Evolutionary conservation across 1,140 invertebrate species (phyloP), one percentile per base, ranked within the genome.

Genomic region (Leptonema lineaticorne): DNA sequence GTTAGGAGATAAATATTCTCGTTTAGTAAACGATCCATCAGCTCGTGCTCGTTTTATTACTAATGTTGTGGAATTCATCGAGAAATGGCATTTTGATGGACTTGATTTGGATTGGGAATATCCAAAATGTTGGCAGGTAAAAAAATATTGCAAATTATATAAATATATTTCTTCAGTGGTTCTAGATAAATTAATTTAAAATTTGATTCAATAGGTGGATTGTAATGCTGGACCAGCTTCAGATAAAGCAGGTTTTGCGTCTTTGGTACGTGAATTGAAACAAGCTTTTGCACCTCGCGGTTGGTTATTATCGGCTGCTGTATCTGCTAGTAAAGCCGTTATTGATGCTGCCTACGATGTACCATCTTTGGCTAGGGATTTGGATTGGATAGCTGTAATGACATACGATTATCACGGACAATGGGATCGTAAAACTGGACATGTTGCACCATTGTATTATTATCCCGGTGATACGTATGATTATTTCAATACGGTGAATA

Each of bases 371-470:
- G 85, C 86, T 0, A 80, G 86, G 60, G 85, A 90, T 69, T 80
- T 95, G 0, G 93, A 95, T 76, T 95, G 93, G 91, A 83, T 88
- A 11, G 86, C 89, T 1, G 88, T 96, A 1, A 94, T 94, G 88
- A 88, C 91, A 0, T 95, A 95, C 73, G 93, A 95, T 74, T 95
- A 87, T 76, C 92, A 94, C 73, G 92, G 92, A 0, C 88, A 92
- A 72, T 92, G 91, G 86, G 91, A 92, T 70, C 92, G 91, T 70
- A 87, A 87, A 73, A 95, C 93, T 3, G 91, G 92, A 2, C 93
- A 95, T 74, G 87, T 94, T 16, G 87, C 92, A 0, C 92, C 93
- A 0, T 80, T 95, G 68, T 92, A 89, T 73, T 83, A 86, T 59
- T 88, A 91, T 73, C 84, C 87, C 0, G 84, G 88, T 4, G 89